These are phyloP conservation scores for Melanocharis versteri DNA, from an alignment of 2,113 vertebrate genomes.

Conservation along the genomic window DNA sequence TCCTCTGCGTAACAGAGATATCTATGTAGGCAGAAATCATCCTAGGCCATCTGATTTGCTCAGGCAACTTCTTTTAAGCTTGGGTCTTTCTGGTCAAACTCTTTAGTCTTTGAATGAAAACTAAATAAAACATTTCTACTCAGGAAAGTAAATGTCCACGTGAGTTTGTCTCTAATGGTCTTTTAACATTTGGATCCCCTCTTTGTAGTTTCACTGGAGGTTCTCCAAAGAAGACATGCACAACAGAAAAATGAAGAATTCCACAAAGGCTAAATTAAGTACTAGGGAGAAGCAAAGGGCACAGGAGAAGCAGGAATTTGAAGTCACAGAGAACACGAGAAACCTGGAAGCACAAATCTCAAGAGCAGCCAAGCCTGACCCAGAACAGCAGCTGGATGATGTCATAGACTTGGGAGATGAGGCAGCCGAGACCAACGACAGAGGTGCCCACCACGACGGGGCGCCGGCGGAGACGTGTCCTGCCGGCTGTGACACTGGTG, in stretches of 20 bases:
- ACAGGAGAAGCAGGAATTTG: conserved; percentile 62
- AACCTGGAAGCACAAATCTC: conserved; percentile 61
- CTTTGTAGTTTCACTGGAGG: conserved; percentile 77
- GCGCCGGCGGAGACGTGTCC: background rate
- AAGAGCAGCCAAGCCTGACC: background rate
- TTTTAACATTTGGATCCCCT: background rate
- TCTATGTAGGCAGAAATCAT: background rate
- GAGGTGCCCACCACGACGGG: background rate
- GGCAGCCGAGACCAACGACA: background rate
- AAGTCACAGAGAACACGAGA: conserved; percentile 52
- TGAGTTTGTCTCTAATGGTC: background rate
- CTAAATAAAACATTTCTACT: background rate
- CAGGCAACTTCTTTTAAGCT: background rate
- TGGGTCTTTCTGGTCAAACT: background rate
- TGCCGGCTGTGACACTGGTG: background rate
- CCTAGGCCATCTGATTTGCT: background rate
- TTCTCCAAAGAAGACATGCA: conserved; percentile 74
- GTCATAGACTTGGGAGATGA: conserved; percentile 17
- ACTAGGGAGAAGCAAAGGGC: conserved; percentile 35
- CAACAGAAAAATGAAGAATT: conserved; percentile 66
- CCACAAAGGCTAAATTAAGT: conserved; percentile 61
- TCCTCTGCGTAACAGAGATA: background rate
- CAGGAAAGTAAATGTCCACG: background rate
- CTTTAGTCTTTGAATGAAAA: background rate
- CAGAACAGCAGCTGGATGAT: background rate